Evolutionary conservation across 2,888 invertebrate genomes (phyloP).

Genomic region (Acanthosepion pharaonis): DNA sequence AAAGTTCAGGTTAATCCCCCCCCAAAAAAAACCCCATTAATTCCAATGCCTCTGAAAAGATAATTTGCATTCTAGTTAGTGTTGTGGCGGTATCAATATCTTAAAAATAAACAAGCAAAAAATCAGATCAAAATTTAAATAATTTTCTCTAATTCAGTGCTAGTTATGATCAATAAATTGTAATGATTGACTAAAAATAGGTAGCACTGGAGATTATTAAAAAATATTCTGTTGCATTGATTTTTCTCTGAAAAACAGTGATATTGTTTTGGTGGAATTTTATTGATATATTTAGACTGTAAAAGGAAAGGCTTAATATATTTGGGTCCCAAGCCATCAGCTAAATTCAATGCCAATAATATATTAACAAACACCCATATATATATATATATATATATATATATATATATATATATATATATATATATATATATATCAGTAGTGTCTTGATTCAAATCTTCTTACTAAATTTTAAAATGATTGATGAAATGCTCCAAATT

Average conservation of each 20-base stretch:
- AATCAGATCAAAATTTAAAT: neutral
- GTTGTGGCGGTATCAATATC: neutral
- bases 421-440: neutral
- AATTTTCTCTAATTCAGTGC: neutral
- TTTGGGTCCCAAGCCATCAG: too few species aligned
- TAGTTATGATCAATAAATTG: neutral
- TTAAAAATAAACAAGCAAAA: neutral
- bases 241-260: too few species aligned
- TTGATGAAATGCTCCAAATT: neutral
- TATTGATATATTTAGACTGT: too few species aligned
- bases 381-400: too few species aligned
- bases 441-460: neutral
- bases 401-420: neutral
- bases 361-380: too few species aligned
- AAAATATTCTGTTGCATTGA: neutral
- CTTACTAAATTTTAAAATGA: neutral
- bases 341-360: too few species aligned
- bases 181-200: neutral
- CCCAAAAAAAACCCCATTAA: neutral
- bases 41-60: neutral
- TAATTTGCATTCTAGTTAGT: neutral
- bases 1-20: neutral
- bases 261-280: too few species aligned
- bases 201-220: neutral
- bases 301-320: too few species aligned